phyloP scores from a whole-genome alignment of 2,113 vertebrate genomes.

The Melanerpes aurifrons region DNA sequence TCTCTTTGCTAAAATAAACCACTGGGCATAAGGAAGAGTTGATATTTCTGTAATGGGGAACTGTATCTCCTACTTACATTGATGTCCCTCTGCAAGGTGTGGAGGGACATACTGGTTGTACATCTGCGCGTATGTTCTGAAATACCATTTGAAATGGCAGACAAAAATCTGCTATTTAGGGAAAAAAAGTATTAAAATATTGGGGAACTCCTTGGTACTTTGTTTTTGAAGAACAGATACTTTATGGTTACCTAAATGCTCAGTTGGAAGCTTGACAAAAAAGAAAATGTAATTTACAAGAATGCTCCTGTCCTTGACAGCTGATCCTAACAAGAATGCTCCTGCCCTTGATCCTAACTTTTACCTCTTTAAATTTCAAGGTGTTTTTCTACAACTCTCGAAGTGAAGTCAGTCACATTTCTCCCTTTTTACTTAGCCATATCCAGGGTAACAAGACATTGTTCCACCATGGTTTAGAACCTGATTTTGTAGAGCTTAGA shows the following conservation, averaged over 20 bases:
- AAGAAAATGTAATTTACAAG: not conserved
- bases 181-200: not conserved
- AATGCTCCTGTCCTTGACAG: not conserved
- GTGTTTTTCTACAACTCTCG: not conserved
- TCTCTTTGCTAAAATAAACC: constrained; percentile 27
- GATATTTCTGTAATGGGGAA: not conserved
- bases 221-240: not conserved
- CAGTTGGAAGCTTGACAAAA: not conserved
- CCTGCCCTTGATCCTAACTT: not conserved
- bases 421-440: not conserved
- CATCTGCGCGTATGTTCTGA: not conserved
- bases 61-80: not conserved
- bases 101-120: not conserved
- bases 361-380: not conserved
- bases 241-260: not conserved
- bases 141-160: not conserved
- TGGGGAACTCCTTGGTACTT: not conserved
- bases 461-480: not conserved
- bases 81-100: not conserved
- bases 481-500: no score
- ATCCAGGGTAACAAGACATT: not conserved
- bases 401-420: not conserved
- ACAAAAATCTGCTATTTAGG: not conserved
- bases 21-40: not conserved
- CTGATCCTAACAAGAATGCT: not conserved